These are phyloP conservation scores for Parazoanthus darwini DNA, from an alignment of 92 coral and sea anemone genomes.

Conservation along the genomic window DNA sequence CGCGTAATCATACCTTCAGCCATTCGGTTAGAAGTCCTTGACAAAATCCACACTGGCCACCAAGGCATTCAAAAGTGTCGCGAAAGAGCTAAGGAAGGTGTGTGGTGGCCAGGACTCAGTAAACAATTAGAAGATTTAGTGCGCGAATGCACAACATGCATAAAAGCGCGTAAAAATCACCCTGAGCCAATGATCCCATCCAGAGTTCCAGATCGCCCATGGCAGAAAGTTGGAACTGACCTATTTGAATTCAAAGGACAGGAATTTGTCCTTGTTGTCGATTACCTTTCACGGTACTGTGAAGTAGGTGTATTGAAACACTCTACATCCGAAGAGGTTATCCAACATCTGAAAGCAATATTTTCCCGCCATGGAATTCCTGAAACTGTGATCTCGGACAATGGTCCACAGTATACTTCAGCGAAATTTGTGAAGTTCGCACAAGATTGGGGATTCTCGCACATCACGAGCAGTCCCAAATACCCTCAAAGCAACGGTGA, in stretches of 20 bases:
- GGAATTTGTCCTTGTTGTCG: conserved; percentile 47
- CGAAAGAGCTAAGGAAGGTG: conserved; percentile 49
- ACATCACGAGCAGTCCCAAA: neutral
- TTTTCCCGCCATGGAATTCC: conserved; percentile 55
- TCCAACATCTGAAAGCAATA: conserved; percentile 17
- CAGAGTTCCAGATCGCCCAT: conserved; percentile 47
- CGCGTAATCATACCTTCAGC: conserved; percentile 46
- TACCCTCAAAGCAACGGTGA: neutral
- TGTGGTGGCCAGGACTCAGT: conserved; percentile 70
- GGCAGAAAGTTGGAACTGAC: conserved; percentile 61
- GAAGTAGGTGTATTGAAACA: conserved; percentile 41
- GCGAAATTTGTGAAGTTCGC: neutral
- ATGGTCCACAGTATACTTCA: too few relatives aligned
- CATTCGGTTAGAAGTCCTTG: conserved; percentile 53
- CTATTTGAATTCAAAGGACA: conserved; percentile 50
- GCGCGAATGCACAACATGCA: conserved; percentile 44
- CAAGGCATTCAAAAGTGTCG: conserved; percentile 56
- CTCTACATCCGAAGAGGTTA: conserved; percentile 43
- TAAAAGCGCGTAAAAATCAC: conserved; percentile 33
- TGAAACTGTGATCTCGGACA: neutral
- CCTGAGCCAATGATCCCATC: conserved; percentile 50
- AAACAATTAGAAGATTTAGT: conserved; percentile 57
- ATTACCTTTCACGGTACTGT: conserved; percentile 55
- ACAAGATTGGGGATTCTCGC: neutral
- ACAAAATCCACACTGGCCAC: conserved; percentile 53